phyloP scores from a whole-genome alignment of 1,140 invertebrate species.

The Bemisia tabaci region DNA sequence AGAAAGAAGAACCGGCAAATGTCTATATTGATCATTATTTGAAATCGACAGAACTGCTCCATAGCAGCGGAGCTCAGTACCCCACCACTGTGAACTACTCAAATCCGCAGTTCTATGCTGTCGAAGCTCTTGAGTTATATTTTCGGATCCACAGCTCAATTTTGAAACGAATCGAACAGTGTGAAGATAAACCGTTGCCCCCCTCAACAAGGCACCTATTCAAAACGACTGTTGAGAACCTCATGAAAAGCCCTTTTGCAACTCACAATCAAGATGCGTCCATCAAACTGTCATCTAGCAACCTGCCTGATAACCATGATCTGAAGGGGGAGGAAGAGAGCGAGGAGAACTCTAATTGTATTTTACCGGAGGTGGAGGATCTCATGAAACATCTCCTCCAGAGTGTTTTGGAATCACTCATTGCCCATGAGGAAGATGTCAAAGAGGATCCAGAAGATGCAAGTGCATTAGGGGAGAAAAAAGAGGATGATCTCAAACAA shows the following conservation, averaged over 20 bases:
- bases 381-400: no score
- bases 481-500: no score
- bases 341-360: no score
- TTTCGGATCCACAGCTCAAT: constrained; percentile 72
- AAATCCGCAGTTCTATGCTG: constrained; percentile 61
- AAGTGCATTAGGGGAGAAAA: no score
- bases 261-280: not conserved
- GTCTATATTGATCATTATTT: constrained; percentile 65
- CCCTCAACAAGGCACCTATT: constrained; percentile 7
- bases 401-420: no score
- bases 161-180: constrained; percentile 67
- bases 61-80: constrained; percentile 64
- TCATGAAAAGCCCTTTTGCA: constrained; percentile 17
- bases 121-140: constrained; percentile 63
- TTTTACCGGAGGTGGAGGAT: no score
- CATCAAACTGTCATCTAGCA: not conserved
- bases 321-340: not conserved
- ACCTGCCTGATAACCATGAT: not conserved
- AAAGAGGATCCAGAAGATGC: no score
- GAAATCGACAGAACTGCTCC: constrained; percentile 34
- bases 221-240: constrained; percentile 13
- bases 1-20: constrained; percentile 54
- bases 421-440: no score
- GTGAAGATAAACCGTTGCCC: constrained; percentile 35
- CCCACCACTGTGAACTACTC: constrained; percentile 75